These are phyloP conservation scores for Nixonia krombeini DNA, from an alignment of 1,140 invertebrate species.

Conservation along the genomic window DNA sequence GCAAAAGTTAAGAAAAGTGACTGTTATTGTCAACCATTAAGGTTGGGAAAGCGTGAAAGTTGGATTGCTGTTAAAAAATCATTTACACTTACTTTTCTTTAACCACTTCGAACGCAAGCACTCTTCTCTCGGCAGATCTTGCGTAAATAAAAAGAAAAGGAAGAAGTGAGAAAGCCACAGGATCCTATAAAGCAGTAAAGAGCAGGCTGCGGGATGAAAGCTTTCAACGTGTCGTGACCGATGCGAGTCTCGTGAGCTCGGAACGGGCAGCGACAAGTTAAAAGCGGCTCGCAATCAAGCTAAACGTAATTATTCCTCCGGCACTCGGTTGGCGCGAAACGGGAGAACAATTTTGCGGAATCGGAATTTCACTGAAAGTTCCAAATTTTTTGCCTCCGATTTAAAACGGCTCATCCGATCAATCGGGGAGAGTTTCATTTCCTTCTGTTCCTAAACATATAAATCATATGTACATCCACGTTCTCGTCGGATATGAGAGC, in stretches of 20 bases:
- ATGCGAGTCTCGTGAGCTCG: conserved; percentile 39
- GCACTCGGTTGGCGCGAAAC: conserved; percentile 25
- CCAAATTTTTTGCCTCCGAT: conserved; percentile 23
- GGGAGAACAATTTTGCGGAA: conserved; percentile 35
- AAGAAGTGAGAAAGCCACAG: conserved; percentile 33
- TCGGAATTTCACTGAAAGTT: conserved; percentile 40
- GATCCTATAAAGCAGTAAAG: conserved; percentile 43
- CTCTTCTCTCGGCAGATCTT: conserved; percentile 24
- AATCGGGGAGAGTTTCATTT: too few relatives aligned
- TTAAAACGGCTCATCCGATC: too few relatives aligned
- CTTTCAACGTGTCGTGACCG: conserved; percentile 41
- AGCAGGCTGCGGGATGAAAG: conserved; percentile 40
- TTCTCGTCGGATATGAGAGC: too few relatives aligned
- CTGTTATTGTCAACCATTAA: too few relatives aligned
- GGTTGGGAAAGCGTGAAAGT: too few relatives aligned
- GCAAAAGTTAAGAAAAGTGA: too few relatives aligned
- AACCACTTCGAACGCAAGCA: conserved; percentile 17
- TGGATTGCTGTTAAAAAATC: too few relatives aligned
- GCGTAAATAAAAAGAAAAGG: conserved; percentile 17
- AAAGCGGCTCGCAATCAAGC: conserved; percentile 43
- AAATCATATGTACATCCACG: too few relatives aligned
- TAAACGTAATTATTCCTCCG: conserved; percentile 41
- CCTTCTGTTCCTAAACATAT: too few relatives aligned
- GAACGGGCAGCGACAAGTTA: conserved; percentile 42
- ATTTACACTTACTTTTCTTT: conserved; percentile 21